Conservation (phyloP, 2,113 vertebrate genomes). For the Heterotis niloticus region DNA sequence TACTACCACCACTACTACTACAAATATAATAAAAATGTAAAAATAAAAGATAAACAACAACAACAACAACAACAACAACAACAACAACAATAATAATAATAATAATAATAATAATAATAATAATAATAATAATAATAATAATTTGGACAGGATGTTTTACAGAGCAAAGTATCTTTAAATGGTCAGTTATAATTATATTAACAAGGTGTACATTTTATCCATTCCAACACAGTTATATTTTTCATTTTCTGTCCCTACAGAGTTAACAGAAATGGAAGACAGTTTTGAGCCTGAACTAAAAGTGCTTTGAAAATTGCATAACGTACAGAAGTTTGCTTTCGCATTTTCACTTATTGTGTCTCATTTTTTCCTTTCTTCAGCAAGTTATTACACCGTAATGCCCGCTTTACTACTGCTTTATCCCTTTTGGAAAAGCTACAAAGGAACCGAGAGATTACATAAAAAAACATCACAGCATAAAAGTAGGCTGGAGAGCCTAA, state of each 20-base stretch:
- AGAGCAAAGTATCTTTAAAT: neutral
- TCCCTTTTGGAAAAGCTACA: constrained; percentile 32
- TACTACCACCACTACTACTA: too few relatives aligned
- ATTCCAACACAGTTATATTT: neutral
- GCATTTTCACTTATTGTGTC: constrained; percentile 24
- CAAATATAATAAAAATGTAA: too few relatives aligned
- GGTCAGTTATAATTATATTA: neutral
- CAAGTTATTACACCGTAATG: constrained; percentile 30
- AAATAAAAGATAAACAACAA: too few relatives aligned
- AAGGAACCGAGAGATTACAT: constrained; percentile 23
- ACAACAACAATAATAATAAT: too few relatives aligned
- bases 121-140: neutral
- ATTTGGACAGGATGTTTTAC: neutral
- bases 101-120: too few relatives aligned
- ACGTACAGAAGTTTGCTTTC: neutral
- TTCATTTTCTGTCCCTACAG: too few relatives aligned
- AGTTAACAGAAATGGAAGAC: neutral
- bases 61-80: too few relatives aligned
- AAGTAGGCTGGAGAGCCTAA: constrained; percentile 29
- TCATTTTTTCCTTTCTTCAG: constrained; percentile 21
- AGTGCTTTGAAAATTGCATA: neutral
- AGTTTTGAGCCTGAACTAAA: neutral
- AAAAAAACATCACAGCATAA: constrained; percentile 32
- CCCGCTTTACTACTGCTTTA: constrained; percentile 26
- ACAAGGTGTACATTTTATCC: neutral